A percentile compares a stretch with the other conserved stretches of the same genome.
Evolutionary conservation across 2,113 vertebrate genomes (phyloP).

Genomic region (Saccopteryx bilineata): DNA sequence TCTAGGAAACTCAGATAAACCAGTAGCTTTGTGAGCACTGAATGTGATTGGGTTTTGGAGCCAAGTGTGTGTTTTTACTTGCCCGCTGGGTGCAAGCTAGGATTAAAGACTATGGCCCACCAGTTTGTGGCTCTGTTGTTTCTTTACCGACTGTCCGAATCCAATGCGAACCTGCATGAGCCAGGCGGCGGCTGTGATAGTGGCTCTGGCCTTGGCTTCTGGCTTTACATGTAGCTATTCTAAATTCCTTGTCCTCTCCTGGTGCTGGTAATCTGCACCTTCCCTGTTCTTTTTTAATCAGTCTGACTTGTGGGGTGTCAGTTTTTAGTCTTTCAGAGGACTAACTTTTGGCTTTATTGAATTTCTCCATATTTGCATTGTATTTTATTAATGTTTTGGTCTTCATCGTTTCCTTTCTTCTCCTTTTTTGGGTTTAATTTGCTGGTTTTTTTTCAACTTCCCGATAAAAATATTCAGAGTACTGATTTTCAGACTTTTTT

Average conservation of each 20-base stretch:
- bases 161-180: too few relatives aligned
- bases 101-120: too few relatives aligned
- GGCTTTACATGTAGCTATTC: neutral
- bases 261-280: neutral
- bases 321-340: neutral
- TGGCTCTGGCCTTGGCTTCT: too few relatives aligned
- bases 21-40: too few relatives aligned
- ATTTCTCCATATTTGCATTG: neutral
- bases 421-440: neutral
- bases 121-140: too few relatives aligned
- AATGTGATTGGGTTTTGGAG: too few relatives aligned
- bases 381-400: neutral
- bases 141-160: too few relatives aligned
- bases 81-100: too few relatives aligned
- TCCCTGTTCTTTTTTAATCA: neutral
- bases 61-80: too few relatives aligned
- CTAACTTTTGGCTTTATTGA: neutral
- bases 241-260: neutral
- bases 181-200: too few relatives aligned
- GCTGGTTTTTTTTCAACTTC: neutral
- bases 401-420: neutral
- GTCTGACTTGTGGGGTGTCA: neutral
- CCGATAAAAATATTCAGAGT: neutral
- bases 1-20: too few relatives aligned
- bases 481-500: neutral